Base-by-base conservation (phyloP, 2,113 vertebrate genomes). In the Tachycineta bicolor region DNA sequence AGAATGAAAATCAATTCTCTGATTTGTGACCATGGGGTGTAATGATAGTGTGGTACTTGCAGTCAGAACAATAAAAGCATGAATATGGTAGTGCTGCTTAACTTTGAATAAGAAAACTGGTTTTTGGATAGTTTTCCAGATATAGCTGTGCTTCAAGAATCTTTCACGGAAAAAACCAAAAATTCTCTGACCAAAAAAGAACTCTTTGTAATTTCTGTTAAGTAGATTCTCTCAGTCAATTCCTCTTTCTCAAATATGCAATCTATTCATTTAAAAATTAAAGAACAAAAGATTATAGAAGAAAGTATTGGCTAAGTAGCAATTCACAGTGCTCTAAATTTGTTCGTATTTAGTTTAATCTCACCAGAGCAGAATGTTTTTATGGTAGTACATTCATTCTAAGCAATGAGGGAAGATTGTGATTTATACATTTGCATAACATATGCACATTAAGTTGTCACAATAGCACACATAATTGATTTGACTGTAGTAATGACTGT, bases 341-440 rank as follows among this genome's bases (percentile, higher is more conserved):
- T 78, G 11, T 56, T 84, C 12, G 41, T 11, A 22, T 60, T 60
- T 74, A 23, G 53, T 89, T 86, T 75, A 44, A 22, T 75, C 37
- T 75, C 34, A 64, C 16, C 22, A 64, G 52, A 56, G 15, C 5
- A 89, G 64, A 92, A 87, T 53, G 58, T 56, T 73, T 90, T 76
- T 62, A 43, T 83, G 90, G 86, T 53, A 82, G n/a, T 65, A 89
- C 92, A 84, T 68, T 84, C n/a, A 84, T 68, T 84, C n/a, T 75
- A 64, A 68, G 14, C 50, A 49, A n/a, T 44, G 39, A 76, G 33
- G 7, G 53, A 84, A 87, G 19, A 21, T 75, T 87, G 64, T 82
- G 52, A 31, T 87, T 91, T 60, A 76, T 69, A 22, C 2, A 82
- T 95, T 82, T 95, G 50, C 49, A 73, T 91, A 87, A 89, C 46